A percentile compares a stretch with the other conserved stretches of the same genome.
Conservation (phyloP, 2,797 vertebrate species). For the Alectoris magna region DNA sequence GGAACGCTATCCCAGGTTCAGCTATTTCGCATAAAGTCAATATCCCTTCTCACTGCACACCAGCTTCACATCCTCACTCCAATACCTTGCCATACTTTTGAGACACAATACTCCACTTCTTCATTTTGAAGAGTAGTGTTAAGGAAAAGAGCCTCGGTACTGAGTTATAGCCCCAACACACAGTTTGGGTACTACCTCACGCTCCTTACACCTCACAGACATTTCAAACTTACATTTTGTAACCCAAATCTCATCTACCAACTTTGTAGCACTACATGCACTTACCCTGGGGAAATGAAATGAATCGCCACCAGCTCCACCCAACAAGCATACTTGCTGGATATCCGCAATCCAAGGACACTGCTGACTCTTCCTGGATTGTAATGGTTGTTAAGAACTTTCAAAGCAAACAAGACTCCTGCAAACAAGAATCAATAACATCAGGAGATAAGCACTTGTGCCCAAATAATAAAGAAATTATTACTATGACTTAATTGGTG, state of each 20-base stretch:
- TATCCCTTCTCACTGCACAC: not conserved
- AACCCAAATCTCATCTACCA: not conserved
- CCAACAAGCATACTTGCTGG: constrained; percentile 92
- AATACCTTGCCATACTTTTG: too few relatives aligned
- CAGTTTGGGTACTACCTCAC: not conserved
- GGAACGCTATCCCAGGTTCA: not conserved
- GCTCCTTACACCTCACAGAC: not conserved
- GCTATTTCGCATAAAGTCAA: fast-evolving
- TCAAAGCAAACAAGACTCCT: constrained; percentile 97
- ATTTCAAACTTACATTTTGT: not conserved
- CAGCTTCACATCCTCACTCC: not conserved
- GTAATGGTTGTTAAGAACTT: constrained; percentile 93
- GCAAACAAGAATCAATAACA: constrained; percentile 51
- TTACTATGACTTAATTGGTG: not conserved
- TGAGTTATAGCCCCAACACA: not conserved
- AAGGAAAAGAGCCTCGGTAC: not conserved
- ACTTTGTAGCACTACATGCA: not conserved
- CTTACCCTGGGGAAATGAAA: constrained; percentile 89
- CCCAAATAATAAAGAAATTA: not conserved
- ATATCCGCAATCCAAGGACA: constrained; percentile 85
- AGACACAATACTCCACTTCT: not conserved
- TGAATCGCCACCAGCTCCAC: constrained; percentile 93
- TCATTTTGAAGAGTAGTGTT: not conserved
- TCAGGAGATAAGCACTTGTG: not conserved
- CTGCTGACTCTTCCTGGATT: constrained; percentile 85